Base-by-base conservation (phyloP, 2,113 vertebrate genomes). In the Syngnathus floridae region DNA sequence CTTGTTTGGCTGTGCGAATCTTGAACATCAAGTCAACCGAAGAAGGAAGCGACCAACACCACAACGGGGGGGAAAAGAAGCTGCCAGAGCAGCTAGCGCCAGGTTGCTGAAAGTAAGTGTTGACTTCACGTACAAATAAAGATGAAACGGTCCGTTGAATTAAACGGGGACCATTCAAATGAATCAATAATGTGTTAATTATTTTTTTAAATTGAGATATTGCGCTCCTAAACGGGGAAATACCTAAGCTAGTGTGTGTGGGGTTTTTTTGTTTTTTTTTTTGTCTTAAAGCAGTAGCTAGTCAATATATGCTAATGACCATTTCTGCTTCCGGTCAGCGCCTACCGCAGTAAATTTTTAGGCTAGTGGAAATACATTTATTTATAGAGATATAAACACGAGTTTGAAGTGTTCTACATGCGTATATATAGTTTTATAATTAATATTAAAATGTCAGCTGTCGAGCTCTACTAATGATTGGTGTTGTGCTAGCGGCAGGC, bases 41-140 rank as follows among this genome's bases (percentile, higher is more conserved):
- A 56, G 54, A 35, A 56, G 54, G 13, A 35, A 35, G 14, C 54
- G 12, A 56, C 54, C 26, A 7, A 56, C 6, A 56, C 54, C 6
- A 56, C 54, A 9, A 55, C 54, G 14, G 5, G 40, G 12, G 11
- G 22, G 13, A 22, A 26, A 26, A 54, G 22, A 72, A 74, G 66
- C 74, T 65, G 19, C 68, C 49, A 54, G 45, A 69, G 54, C 58
- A 65, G 81, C 76, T 75, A 82, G 72, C 71, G 60, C 21, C 63
- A 80, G 76, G 68, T 77, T 83, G 73, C 63, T 22, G 8, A 16
- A 54, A 64, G 43, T 71, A 54, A 64, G 43, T 71, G 35, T 59
- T 67, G 46, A 17, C 31, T 3, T 43, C 40, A 61, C 21, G 59
- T 26, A 61, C 40, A 14, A 26, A 45, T 61, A 14, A 35, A 35